Base-by-base conservation (phyloP, 2,888 invertebrate genomes). In the Hemithea aestivaria region DNA sequence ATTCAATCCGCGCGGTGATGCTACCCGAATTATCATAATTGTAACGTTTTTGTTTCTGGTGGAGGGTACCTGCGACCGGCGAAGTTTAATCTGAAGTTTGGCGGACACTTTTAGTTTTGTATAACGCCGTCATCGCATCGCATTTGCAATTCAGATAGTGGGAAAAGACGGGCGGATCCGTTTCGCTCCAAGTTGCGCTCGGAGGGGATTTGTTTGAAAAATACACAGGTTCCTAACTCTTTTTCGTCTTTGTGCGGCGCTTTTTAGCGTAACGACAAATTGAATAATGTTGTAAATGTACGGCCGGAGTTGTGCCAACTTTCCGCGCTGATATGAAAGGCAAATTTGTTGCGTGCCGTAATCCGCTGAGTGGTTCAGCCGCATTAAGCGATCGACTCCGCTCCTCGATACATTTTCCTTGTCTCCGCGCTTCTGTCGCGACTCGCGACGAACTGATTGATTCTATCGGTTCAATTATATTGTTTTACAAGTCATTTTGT, bases 81-180 rank as follows among this genome's bases (percentile, higher is more conserved):
- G 73, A 79, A 82, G 79, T 84, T 85, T 84, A 83, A 85, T 84
- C 74, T 76, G 67, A 85, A 87, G 85, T 87, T 85, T 83, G 83
- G 58, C 72, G 69, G 66, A 77, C 84, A 87, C 84, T 87, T 87
- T 84, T 84, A 87, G 87, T 87, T 85, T 74, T 72, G 79, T 75
- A 75, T 73, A 71, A 73, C 78, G 79, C 64, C 76, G 80, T 83
- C 83, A 81, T 83, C 81, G 69, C 76, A 66, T 58, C 63, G 65
- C 59, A 85, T 87, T 87, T 85, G 84, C 85, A 87, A 85, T 87
- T 80, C 85, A 83, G 81, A 85, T 83, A 62, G 72, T 76, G 63
- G 73, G 74, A 83, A 84, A 83, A 81, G 83, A 81, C 83, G 76
- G 74, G 66, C 61, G 54, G 56, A 64, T 68, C 61, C 65, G 73